These are phyloP conservation scores for Hapalemur alaotrensis DNA, from an alignment of 2,797 vertebrate species.

Conservation along the genomic window DNA sequence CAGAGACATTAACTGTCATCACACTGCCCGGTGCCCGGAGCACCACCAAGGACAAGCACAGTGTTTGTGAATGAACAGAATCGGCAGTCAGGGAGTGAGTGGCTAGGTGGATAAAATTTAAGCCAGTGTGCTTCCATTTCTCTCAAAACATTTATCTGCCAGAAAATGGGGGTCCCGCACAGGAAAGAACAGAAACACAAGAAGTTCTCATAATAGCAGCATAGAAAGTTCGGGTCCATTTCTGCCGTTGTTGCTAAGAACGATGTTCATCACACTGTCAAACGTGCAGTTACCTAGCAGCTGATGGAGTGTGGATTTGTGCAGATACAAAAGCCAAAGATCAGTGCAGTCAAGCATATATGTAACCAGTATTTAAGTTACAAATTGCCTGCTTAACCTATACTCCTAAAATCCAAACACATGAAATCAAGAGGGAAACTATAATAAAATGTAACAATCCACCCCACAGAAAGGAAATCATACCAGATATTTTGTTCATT, in stretches of 20 bases:
- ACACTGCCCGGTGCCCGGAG: fast-evolving
- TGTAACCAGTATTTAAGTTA: neutral
- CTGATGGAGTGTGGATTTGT: neutral
- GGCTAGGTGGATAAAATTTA: neutral
- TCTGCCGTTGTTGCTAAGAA: neutral
- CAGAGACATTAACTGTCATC: neutral
- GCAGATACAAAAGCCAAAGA: neutral
- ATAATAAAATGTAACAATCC: neutral
- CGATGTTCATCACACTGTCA: fast-evolving
- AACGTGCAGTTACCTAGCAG: fast-evolving
- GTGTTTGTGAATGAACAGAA: neutral
- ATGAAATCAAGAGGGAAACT: neutral
- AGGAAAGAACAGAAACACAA: neutral
- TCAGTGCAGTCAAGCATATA: too few relatives aligned
- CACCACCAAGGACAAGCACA: neutral
- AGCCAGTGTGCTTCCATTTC: neutral
- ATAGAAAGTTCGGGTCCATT: fast-evolving
- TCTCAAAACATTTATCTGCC: neutral
- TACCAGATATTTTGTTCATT: neutral
- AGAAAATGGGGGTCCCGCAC: neutral
- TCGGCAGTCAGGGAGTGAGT: too few relatives aligned
- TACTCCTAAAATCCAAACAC: neutral
- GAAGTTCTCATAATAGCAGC: fast-evolving
- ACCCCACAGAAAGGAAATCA: neutral
- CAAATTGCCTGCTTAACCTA: neutral